These are phyloP conservation scores for Epizoanthus scotinus DNA, from an alignment of 92 coral and sea anemone species.

Conservation along the genomic window DNA sequence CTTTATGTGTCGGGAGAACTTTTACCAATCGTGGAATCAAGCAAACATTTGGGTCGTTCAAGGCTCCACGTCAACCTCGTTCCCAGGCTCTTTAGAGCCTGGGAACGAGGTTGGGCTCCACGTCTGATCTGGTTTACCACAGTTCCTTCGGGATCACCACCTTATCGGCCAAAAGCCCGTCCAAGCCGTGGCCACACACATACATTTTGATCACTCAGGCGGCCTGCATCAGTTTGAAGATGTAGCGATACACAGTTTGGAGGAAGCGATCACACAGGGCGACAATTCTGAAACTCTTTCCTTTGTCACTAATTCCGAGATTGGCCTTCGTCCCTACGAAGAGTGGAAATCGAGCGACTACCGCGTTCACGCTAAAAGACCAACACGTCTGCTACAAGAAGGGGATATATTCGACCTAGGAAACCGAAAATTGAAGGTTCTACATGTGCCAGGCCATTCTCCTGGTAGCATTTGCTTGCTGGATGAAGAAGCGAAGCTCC, in stretches of 20 bases:
- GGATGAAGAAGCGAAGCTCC: constrained; percentile 62
- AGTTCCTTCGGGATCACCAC: constrained; percentile 61
- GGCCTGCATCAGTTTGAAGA: constrained; percentile 85
- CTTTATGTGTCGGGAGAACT: constrained; percentile 64
- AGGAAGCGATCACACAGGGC: constrained; percentile 63
- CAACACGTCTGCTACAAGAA: constrained; percentile 61
- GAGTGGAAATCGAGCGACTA: constrained; percentile 63
- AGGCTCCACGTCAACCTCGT: constrained; percentile 69
- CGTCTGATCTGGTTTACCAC: constrained; percentile 80
- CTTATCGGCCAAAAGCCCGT: constrained; percentile 72
- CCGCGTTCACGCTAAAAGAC: constrained; percentile 64
- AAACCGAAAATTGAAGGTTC: constrained; percentile 64
- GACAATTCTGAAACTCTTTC: constrained; percentile 71
- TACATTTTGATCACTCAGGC: constrained; percentile 88
- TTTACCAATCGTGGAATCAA: constrained; percentile 66
- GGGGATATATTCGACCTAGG: constrained; percentile 79
- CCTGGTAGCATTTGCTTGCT: constrained; percentile 79
- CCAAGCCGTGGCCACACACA: constrained; percentile 79
- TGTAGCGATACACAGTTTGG: constrained; percentile 73
- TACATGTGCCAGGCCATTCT: constrained; percentile 82
- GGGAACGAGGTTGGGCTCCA: constrained; percentile 82
- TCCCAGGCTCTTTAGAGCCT: no score
- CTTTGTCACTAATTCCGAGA: constrained; percentile 37
- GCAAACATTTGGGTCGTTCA: constrained; percentile 86
- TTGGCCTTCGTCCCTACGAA: constrained; percentile 57